Base-by-base conservation (phyloP, 92 coral and sea anemone genomes). In the Zoanthus sociatus region DNA sequence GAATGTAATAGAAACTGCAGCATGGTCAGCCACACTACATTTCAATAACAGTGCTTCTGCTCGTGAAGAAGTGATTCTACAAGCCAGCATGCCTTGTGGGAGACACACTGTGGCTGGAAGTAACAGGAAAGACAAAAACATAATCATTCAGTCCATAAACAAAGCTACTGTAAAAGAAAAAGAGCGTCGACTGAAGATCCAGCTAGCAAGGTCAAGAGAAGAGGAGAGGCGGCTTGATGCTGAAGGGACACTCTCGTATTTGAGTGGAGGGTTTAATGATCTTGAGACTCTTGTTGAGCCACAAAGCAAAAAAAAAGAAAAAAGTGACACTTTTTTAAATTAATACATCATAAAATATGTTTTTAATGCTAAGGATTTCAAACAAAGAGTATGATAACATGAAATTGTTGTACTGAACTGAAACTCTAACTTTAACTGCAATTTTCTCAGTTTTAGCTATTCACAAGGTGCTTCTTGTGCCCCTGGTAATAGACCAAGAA, bases 221-320 rank as follows among this genome's bases (percentile, higher is more conserved):
- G 77, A 72, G 77, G 77, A 42, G 3, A 72, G 77, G n/a, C 55
- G 30, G 7, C 53, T 72, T 56, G 64, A 56, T 11, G 77, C 77
- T 16, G 55, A 72, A 14, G 77, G 53, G 21, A 45, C 20, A 16
- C 50, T 53, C 77, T 5, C 51, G 1, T 72, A 72, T 17, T 37
- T 15, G 55, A 72, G 54, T 72, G 77, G 77, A 44, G 55, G 55
- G 20, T 72, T 30, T 33, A 72, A 72, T 44, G 77, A 30, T 37
- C 31, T 72, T 7, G 77, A 72, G 9, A 45, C 53, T 32, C 53
- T 72, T 72, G 17, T 44, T 42, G 77, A 72, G 53, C 77, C 77
- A 33, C 77, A 72, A 37, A 72, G 50, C 50, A 56, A 56, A n/a
- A 44, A 72, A 72, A 72, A 72, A 72, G 77, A 42, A 72, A 72